Evolutionary conservation across 2,888 invertebrate species (phyloP), one percentile per base, ranked within the genome.

Genomic region (Drosophila paranaensis): DNA sequence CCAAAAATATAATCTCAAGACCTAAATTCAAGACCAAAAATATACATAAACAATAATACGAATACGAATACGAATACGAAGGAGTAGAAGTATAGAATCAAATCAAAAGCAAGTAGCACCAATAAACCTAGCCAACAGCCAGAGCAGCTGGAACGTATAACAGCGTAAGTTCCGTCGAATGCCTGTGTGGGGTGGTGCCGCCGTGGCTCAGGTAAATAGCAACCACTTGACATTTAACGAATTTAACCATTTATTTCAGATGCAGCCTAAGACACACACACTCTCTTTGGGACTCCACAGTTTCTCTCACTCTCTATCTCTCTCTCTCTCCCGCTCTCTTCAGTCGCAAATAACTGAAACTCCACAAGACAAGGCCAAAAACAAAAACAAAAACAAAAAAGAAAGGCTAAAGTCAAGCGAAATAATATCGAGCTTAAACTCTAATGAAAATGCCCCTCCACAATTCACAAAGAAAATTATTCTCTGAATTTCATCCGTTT

Each of bases 131-230:
- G 40, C 56, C 37, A 61, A 46, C 58, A 55, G 60, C 55, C 33
- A 25, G 39, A 71, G 35, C 45, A 60, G 45, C 40, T 33, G 45
- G 50, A 40, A 46, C 25, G 51, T 48, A 33, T n/a, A 37, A 20
- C 54, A 55, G 39, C 53, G 65, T 71, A 58, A 77, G 74, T 77
- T 42, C 16, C 74, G 62, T 55, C 54, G 35, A 45, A 27, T 30
- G 37, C 35, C 45, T 40, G 5, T 58, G 58, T 58, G 48, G 46
- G 30, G 30, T 54, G 40, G 37, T 40, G 57, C 50, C 55, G 62
- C 50, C 53, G 67, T 45, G 74, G 79, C 67, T 65, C 83, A 83
- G 83, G 83, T 83, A 83, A 83, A 83, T 83, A 88, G 61, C 43
- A 64, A 64, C 53, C 16, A 64, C 33, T 75, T 67, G 16, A 55